Percentiles rank a stretch among this genome's conserved stretches.
These are phyloP conservation scores for Lapara coniferarum DNA, from an alignment of 2,888 invertebrate species.

Conservation along the genomic window DNA sequence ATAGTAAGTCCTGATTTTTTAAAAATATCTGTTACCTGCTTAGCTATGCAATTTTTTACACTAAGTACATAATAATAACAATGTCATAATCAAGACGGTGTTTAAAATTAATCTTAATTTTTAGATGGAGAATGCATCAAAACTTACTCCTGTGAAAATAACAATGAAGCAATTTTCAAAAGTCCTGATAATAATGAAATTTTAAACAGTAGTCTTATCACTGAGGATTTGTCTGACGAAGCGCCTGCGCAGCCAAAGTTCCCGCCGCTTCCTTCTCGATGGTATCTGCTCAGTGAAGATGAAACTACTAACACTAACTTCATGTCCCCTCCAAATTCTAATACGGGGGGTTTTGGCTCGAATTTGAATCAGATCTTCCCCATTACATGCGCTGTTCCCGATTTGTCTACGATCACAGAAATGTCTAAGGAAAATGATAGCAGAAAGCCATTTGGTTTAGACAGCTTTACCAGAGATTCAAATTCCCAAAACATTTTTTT, in stretches of 20 bases:
- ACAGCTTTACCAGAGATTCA: constrained; percentile 35
- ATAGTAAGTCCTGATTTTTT: constrained; percentile 37
- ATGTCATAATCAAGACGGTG: too few species aligned
- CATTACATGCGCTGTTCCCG: constrained; percentile 65
- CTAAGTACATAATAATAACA: neutral
- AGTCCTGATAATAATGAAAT: constrained; percentile 41
- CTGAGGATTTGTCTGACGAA: constrained; percentile 69
- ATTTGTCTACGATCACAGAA: constrained; percentile 75
- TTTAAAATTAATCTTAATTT: neutral
- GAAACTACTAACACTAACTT: constrained; percentile 54
- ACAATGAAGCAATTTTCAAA: constrained; percentile 41
- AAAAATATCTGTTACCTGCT: neutral
- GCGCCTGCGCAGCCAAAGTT: constrained; percentile 27
- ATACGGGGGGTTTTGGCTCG: constrained; percentile 45
- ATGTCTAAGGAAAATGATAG: constrained; percentile 62
- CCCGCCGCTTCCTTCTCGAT: constrained; percentile 44
- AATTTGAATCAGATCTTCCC: constrained; percentile 70
- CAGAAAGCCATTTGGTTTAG: constrained; percentile 39
- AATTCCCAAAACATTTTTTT: constrained; percentile 43
- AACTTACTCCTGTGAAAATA: constrained; percentile 25
- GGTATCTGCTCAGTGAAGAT: constrained; percentile 73
- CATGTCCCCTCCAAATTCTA: constrained; percentile 29
- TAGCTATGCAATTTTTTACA: neutral
- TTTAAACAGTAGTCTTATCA: constrained; percentile 60
- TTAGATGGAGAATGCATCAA: neutral